Evolutionary conservation across 2,888 invertebrate species (phyloP), one percentile per base, ranked within the genome.

Genomic region (Luperina testacea): DNA sequence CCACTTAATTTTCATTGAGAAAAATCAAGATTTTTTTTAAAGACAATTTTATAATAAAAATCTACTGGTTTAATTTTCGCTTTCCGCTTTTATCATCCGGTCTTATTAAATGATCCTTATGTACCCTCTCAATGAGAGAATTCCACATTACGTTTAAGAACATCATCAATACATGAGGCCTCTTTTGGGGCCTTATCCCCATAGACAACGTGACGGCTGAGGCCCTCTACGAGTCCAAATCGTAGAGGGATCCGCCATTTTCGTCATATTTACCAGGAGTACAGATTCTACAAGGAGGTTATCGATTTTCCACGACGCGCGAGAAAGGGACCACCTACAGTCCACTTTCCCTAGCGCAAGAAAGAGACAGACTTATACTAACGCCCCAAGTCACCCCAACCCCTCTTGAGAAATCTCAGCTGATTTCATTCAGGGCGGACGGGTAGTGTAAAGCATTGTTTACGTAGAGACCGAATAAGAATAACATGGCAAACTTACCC

Each of bases 221-320:
- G 78, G 63, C 72, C 72, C n/a, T 9, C 63, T 67, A 61, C 38
- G 79, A 84, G 83, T 67, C 79, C 84, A 83, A 88, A 81, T 77
- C 86, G 82, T 83, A 90, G 91, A 90, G 90, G 88, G 92, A 93
- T 95, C 94, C 94, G 95, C 95, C 94, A 95, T 95, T 95, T 95
- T 94, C 90, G 90, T 90, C 86, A 91, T 87, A 92, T 91, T 76
- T 88, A 94, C 94, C 88, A 95, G 93, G 94, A 88, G 71, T 67
- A 45, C 92, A 95, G 83, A 87, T 83, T 72, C 15, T 61, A 59
- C 15, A 13, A 90, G 80, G 92, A 93, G 93, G 78, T 90, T 80
- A 91, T 92, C 77, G 92, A 91, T 92, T 93, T 91, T 90, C 78
- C 78, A 80, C 75, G 64, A 79, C 70, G 27, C 45, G 83, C 13